phyloP scores from a whole-genome alignment of 2,888 invertebrate species.

The Opisthograptis luteolata region DNA sequence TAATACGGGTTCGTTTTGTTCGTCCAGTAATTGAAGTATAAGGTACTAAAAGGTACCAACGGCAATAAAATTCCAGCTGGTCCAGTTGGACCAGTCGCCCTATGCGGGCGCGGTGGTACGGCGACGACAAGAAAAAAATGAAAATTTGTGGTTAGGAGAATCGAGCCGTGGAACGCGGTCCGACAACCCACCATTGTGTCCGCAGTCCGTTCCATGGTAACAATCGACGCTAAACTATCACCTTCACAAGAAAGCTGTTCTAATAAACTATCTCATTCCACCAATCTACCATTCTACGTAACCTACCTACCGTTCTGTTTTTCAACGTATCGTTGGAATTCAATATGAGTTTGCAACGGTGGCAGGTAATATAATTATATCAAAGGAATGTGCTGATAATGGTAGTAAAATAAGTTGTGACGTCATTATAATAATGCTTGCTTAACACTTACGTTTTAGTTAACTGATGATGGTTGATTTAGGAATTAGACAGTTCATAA shows the following conservation, averaged over 20 bases:
- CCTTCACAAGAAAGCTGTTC: conserved; percentile 7
- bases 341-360: conserved; percentile 23
- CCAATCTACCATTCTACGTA: neutral
- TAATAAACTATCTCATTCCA: conserved; percentile 9
- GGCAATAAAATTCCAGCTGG: conserved; percentile 62
- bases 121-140: conserved; percentile 49
- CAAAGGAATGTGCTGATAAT: conserved; percentile 64
- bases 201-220: conserved; percentile 22
- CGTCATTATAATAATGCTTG: no score
- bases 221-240: conserved; percentile 8
- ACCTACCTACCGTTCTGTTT: conserved; percentile 2
- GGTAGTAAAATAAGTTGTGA: conserved; percentile 35
- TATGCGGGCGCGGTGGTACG: conserved; percentile 65
- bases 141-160: conserved; percentile 67
- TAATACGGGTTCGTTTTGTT: neutral
- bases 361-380: conserved; percentile 48
- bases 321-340: conserved; percentile 17
- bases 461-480: conserved; percentile 15
- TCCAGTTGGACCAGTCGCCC: conserved; percentile 51
- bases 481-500: no score
- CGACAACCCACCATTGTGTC: conserved; percentile 43
- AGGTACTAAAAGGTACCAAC: conserved; percentile 50
- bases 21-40: conserved; percentile 29
- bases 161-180: conserved; percentile 47
- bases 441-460: conserved; percentile 46